Percentiles rank a stretch among this genome's conserved stretches.
phyloP scores from a whole-genome alignment of 2,113 vertebrate genomes.

The Malurus cyaneus region DNA sequence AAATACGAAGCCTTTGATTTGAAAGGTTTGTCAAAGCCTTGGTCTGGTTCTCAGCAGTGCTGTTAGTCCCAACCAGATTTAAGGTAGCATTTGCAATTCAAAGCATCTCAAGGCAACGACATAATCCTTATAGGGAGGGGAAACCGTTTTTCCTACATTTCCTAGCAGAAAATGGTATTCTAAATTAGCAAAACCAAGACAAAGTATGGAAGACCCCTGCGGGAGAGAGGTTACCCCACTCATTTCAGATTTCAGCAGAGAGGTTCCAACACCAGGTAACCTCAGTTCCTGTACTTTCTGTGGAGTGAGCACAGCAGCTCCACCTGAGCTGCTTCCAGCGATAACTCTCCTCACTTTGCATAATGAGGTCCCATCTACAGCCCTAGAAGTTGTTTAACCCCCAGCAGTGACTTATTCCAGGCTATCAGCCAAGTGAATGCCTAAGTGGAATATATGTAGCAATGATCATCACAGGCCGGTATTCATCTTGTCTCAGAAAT shows the following conservation, averaged over 20 bases:
- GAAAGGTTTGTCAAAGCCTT: not conserved
- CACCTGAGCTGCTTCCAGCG: not conserved
- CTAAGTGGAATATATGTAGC: conserved; percentile 34
- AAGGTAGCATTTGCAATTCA: not conserved
- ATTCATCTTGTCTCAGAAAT: conserved; percentile 55
- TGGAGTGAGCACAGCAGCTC: not conserved
- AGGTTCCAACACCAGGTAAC: not conserved
- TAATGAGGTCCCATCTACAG: conserved; percentile 9
- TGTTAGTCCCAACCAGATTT: not conserved
- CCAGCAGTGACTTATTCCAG: conserved; percentile 51
- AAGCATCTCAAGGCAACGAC: not conserved
- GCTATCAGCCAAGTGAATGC: conserved; percentile 43
- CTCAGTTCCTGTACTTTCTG: not conserved
- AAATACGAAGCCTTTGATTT: not conserved
- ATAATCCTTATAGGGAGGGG: not conserved
- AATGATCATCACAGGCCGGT: not conserved
- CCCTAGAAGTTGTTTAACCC: conserved; percentile 37
- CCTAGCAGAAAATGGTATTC: not conserved
- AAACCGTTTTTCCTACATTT: not conserved
- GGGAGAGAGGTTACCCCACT: not conserved
- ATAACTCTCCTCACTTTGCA: not conserved
- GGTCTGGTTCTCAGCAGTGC: not conserved
- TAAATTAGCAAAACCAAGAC: not conserved
- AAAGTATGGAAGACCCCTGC: not conserved
- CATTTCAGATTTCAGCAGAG: not conserved